Evolutionary conservation across 2,888 invertebrate species (phyloP).

Genomic region (Volucella inanis): DNA sequence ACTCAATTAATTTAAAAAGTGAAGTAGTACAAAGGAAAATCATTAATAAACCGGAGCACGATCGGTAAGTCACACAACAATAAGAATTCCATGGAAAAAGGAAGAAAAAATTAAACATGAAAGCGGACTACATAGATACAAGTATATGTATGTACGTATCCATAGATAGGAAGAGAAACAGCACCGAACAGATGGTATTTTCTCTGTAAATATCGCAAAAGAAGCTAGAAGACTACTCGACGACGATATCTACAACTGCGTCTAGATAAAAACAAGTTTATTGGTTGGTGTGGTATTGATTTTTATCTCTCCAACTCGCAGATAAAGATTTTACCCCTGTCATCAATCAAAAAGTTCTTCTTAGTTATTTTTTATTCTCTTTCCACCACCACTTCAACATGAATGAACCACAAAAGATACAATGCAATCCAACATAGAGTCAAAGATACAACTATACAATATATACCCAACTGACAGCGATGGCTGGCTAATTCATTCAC

Average conservation of each 20-base stretch:
- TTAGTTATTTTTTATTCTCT: neutral
- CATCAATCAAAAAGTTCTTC: conserved; percentile 57
- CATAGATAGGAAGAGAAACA: no score
- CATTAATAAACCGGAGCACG: conserved; percentile 61
- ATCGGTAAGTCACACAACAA: neutral
- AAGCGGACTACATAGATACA: neutral
- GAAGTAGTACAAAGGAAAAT: conserved; percentile 10
- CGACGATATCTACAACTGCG: no score
- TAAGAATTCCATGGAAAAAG: conserved; percentile 12
- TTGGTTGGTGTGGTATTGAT: conserved; percentile 53
- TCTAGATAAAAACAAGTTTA: conserved; percentile 8
- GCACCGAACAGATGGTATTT: conserved; percentile 33
- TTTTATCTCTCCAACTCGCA: conserved; percentile 58
- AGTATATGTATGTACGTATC: neutral
- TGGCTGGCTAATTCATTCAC: conserved; percentile 63
- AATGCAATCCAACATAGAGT: neutral
- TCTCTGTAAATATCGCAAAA: neutral
- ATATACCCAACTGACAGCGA: conserved; percentile 47
- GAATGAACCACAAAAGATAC: conserved; percentile 25
- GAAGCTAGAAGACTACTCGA: no score
- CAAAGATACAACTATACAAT: conserved; percentile 23
- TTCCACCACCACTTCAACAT: conserved; percentile 8
- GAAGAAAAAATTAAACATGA: conserved; percentile 1
- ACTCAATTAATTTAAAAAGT: conserved; percentile 50
- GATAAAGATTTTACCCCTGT: conserved; percentile 20